Conservation (phyloP, 2,888 invertebrate genomes). For the Colletes collaris region DNA sequence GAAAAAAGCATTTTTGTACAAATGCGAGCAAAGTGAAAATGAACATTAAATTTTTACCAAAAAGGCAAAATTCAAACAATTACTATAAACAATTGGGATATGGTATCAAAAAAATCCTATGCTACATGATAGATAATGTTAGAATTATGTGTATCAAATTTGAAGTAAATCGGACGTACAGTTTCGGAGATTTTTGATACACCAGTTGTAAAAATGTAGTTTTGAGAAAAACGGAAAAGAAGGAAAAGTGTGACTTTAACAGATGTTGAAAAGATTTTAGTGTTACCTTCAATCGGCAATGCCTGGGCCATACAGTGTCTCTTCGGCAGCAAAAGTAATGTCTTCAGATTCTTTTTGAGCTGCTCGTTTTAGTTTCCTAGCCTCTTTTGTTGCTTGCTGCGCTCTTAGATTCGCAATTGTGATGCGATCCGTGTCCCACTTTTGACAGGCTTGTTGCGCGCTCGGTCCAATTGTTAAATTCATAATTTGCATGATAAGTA, state of each 20-base stretch:
- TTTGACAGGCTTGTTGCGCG: constrained; percentile 6
- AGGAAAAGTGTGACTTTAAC: constrained; percentile 3
- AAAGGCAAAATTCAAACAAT: constrained; percentile 2
- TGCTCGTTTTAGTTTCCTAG: not conserved
- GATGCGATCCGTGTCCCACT: constrained; percentile 1
- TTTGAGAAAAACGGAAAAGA: not conserved
- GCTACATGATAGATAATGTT: constrained; percentile 5
- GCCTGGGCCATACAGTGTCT: not conserved
- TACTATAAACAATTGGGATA: constrained; percentile 7
- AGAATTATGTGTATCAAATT: not conserved
- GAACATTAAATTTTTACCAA: not conserved
- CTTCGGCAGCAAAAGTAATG: not conserved
- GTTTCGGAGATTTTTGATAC: not conserved
- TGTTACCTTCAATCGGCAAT: not conserved
- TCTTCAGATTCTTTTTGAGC: not conserved
- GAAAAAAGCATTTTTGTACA: not conserved
- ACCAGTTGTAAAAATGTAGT: not conserved
- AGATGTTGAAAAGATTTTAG: not conserved
- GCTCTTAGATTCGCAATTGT: constrained; percentile 4
- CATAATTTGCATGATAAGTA: constrained; percentile 2
- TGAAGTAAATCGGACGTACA: not conserved
- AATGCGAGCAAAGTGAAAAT: constrained; percentile 1
- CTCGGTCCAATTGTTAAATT: not conserved
- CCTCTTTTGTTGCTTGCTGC: constrained; percentile 4
- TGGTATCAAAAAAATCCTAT: not conserved